Conservation (phyloP, 2,797 vertebrate species). For the Rhinatrema bivittatum region DNA sequence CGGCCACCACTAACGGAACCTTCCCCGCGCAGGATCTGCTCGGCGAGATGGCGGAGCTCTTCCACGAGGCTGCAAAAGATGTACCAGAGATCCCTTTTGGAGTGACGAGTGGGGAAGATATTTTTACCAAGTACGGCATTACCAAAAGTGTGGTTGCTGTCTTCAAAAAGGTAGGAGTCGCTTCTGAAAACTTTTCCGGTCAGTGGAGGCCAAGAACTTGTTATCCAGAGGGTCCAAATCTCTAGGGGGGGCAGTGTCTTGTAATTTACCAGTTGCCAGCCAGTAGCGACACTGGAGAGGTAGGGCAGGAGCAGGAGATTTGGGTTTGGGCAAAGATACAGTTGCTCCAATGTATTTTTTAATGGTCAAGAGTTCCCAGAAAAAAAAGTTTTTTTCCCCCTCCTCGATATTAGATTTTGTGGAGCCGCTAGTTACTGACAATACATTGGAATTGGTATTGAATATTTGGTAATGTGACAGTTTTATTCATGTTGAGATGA, state of each 20-base stretch:
- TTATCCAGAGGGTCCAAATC: background rate
- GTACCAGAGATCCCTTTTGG: slow-evolving; percentile 75
- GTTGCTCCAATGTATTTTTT: too few species aligned
- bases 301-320: background rate
- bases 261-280: background rate
- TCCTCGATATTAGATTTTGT: too few species aligned
- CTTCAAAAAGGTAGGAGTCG: slow-evolving; percentile 71
- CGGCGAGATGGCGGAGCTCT: slow-evolving; percentile 48
- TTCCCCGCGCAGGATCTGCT: slow-evolving; percentile 70
- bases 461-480: too few species aligned
- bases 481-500: too few species aligned
- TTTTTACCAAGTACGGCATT: slow-evolving; percentile 51
- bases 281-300: background rate
- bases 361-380: too few species aligned
- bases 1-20: too few species aligned
- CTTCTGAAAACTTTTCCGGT: too few species aligned
- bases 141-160: slow-evolving; percentile 63
- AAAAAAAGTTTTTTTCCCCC: too few species aligned
- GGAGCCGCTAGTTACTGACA: too few species aligned
- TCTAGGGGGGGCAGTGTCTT: background rate
- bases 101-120: slow-evolving; percentile 48
- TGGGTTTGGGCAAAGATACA: background rate
- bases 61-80: slow-evolving; percentile 62
- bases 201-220: too few species aligned
- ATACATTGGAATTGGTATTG: too few species aligned